phyloP scores from a whole-genome alignment of 2,888 invertebrate species.

The Papilio gigon region DNA sequence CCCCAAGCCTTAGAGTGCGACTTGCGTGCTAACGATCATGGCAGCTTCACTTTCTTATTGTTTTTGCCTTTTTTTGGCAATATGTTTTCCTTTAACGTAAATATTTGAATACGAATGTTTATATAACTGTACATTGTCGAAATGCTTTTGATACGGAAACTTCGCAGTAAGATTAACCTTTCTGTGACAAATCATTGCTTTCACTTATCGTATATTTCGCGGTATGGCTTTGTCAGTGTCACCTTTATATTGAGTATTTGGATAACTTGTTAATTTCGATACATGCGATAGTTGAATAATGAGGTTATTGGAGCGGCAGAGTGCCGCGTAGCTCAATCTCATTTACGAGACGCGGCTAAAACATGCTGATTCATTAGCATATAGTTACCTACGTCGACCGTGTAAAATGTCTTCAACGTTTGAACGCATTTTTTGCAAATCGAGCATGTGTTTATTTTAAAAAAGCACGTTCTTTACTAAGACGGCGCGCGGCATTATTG shows the following conservation, averaged over 20 bases:
- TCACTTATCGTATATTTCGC: slow-evolving; percentile 75
- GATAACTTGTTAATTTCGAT: slow-evolving; percentile 49
- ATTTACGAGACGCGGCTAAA: slow-evolving; percentile 68
- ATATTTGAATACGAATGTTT: slow-evolving; percentile 60
- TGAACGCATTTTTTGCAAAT: slow-evolving; percentile 40
- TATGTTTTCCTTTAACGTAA: slow-evolving; percentile 45
- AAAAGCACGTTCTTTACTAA: slow-evolving; percentile 36
- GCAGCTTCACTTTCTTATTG: slow-evolving; percentile 79
- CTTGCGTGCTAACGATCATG: slow-evolving; percentile 82
- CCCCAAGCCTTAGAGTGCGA: slow-evolving; percentile 84
- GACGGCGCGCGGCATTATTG: slow-evolving; percentile 27
- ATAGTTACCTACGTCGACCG: slow-evolving; percentile 58
- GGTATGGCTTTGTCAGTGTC: slow-evolving; percentile 55
- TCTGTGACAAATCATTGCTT: slow-evolving; percentile 75
- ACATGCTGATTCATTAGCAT: slow-evolving; percentile 82
- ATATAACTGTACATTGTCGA: slow-evolving; percentile 64
- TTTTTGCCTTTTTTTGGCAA: slow-evolving; percentile 52
- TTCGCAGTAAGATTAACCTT: slow-evolving; percentile 75
- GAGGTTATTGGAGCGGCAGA: slow-evolving; percentile 79
- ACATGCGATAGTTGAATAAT: slow-evolving; percentile 54
- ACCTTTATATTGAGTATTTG: slow-evolving; percentile 53
- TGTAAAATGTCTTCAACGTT: slow-evolving; percentile 48
- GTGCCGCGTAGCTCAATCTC: slow-evolving; percentile 79
- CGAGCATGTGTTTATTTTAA: slow-evolving; percentile 41
- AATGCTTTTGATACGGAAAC: slow-evolving; percentile 61